A percentile compares a stretch with the other conserved stretches of the same genome.
Conservation (phyloP, 92 coral and sea anemone species). For the Paragorgia papillata region DNA sequence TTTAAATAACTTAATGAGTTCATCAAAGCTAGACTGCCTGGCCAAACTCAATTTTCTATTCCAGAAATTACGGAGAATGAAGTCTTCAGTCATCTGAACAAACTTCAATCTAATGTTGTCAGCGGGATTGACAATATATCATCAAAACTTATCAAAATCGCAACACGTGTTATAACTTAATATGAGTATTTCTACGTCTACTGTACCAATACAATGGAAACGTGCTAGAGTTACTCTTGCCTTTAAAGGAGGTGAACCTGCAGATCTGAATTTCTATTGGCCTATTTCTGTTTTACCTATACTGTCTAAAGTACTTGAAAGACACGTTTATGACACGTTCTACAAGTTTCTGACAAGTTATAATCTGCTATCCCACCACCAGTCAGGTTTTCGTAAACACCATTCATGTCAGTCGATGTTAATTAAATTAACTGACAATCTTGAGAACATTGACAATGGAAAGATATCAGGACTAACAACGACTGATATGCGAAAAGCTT, state of each 20-base stretch:
- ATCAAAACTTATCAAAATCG: too few species aligned
- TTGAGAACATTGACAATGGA: too few species aligned
- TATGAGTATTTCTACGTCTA: too few species aligned
- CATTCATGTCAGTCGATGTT: slow-evolving; percentile 41
- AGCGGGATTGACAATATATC: too few species aligned
- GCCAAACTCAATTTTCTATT: not conserved
- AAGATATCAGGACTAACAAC: too few species aligned
- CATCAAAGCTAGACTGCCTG: not conserved
- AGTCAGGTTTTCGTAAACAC: slow-evolving; percentile 33
- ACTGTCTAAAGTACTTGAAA: slow-evolving; percentile 33
- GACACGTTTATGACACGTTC: slow-evolving; percentile 42
- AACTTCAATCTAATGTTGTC: too few species aligned
- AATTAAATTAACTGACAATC: slow-evolving; percentile 37
- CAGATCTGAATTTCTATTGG: slow-evolving; percentile 36
- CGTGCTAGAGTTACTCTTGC: slow-evolving; percentile 39
- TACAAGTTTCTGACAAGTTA: slow-evolving; percentile 11
- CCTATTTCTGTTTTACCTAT: slow-evolving; percentile 38
- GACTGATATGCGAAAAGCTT: too few species aligned
- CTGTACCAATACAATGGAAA: slow-evolving; percentile 44
- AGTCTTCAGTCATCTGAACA: too few species aligned
- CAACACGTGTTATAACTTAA: too few species aligned
- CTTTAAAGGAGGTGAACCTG: slow-evolving; percentile 34
- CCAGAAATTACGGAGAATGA: too few species aligned
- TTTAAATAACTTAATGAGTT: not conserved
- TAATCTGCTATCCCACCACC: slow-evolving; percentile 6